Base-by-base conservation (phyloP, 2,113 vertebrate species). In the Campylomormyrus tamandua region DNA sequence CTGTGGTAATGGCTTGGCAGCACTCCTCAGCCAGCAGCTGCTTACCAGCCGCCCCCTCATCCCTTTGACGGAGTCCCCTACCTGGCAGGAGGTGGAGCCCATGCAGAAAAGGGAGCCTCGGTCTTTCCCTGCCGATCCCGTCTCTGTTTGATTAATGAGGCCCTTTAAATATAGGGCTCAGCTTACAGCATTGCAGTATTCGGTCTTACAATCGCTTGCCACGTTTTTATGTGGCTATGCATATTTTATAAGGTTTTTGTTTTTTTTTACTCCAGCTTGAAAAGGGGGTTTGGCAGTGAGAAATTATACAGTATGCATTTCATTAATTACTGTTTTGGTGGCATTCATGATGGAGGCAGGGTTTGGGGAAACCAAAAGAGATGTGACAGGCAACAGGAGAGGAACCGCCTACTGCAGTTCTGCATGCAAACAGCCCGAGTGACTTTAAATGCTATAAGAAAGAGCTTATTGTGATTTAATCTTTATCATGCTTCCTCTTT, bases 221-320 rank as follows among this genome's bases (percentile, higher is more conserved):
- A 52, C 10, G 1, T 80, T 70, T 77, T 89, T 53, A 89, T 83
- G 56, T 80, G 74, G 27, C 24, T 49, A 70, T 52, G 88, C 45
- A 80, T 89, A 74, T 83, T 89, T 89, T 80, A 89, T 77, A 39
- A 24, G n/a, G n/a, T 24, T 80, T 86, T 52, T 53, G 52, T 50
- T 49, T 46, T 42, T 35, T 86, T 50, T 89, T 74, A 39, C 42
- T 48, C 21, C 27, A 11, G 48, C 46, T 62, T 19, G 27, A 80
- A 74, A 89, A 53, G 80, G 31, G 70, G 88, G 24, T 49, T 89
- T 27, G 46, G 46, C 62, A 48, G 31, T 50, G n/a, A 80, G 52
- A 52, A 50, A 83, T 83, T 89, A 52, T 52, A 89, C 6, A 49
- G 70, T 31, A 52, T 53, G 31, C 53, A 31, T 53, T 89, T 83